Base-by-base conservation (phyloP, 1,140 invertebrate species). In the Eupristina koningsbergeri region DNA sequence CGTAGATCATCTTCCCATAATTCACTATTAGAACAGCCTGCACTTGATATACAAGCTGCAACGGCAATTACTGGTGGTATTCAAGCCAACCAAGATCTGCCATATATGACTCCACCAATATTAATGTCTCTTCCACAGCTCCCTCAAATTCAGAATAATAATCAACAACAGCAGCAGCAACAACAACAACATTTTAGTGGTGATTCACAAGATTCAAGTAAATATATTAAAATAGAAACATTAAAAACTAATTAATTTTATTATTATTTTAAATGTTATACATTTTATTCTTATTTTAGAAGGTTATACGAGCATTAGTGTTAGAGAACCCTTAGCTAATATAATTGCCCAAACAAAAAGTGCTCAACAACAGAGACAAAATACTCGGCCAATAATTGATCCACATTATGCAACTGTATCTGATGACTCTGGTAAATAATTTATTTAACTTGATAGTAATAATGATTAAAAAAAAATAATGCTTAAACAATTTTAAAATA, bases 271-370 rank as follows among this genome's bases (percentile, higher is more conserved):
- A 17, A 9, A 9, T 17, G 19, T 26, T 50, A 6, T 74, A 26
- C 22, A 58, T 36, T 77, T 39, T 77, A 77, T 64, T 9, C 47
- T 84, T 80, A 84, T 93, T 93, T 29, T 90, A 96, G 96, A 97
- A 92, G 96, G 97, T 61, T 98, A 98, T 88, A 98, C 97, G 1
- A 97, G 96, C 88, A 98, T 98, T 86, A 97, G 96, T 88, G 97
- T 98, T 3, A 93, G 97, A 26, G 97, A 97, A 91, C 97, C 97
- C 5, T 92, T 98, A 84, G 95, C 96, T 29, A 95, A 95, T 87
- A 95, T 96, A 84, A 91, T 95, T 63, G 94, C 94, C 34, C 92
- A 94, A 89, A 93, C 93, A 26, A 93, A 93, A 87, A 87, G 90
- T 11, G 87, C 88, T 58, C 93, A 89, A 86, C 93, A 91, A 87